Conservation (phyloP, 2,113 vertebrate species). For the Pachyramphus minor region DNA sequence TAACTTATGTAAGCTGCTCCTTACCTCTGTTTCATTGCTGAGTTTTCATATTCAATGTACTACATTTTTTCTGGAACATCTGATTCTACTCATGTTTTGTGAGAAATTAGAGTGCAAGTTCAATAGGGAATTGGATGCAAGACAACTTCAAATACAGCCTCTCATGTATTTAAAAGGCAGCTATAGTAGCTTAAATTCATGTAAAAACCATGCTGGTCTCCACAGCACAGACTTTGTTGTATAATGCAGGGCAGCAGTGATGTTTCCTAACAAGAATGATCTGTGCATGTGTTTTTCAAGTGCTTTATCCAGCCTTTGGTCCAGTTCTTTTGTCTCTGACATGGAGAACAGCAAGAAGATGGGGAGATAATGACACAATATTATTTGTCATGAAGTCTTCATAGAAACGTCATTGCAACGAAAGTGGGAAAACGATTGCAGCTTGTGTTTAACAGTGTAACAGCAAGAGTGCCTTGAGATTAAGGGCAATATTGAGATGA, state of each 20-base stretch:
- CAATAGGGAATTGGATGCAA: background rate
- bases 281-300: background rate
- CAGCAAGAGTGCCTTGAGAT: background rate
- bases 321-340: background rate
- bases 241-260: background rate
- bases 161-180: background rate
- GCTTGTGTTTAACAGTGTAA: background rate
- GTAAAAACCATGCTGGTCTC: background rate
- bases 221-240: background rate
- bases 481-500: background rate
- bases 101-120: slow-evolving; percentile 4
- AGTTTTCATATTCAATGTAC: background rate
- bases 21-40: background rate
- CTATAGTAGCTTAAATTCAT: background rate
- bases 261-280: background rate
- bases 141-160: background rate
- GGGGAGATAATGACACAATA: background rate
- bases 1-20: background rate
- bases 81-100: background rate
- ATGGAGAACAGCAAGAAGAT: background rate
- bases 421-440: background rate
- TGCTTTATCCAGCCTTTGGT: background rate
- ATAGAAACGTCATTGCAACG: background rate
- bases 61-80: background rate
- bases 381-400: background rate